Evolutionary conservation across 2,888 invertebrate species (phyloP).

Genomic region (Drosophila koepferae): DNA sequence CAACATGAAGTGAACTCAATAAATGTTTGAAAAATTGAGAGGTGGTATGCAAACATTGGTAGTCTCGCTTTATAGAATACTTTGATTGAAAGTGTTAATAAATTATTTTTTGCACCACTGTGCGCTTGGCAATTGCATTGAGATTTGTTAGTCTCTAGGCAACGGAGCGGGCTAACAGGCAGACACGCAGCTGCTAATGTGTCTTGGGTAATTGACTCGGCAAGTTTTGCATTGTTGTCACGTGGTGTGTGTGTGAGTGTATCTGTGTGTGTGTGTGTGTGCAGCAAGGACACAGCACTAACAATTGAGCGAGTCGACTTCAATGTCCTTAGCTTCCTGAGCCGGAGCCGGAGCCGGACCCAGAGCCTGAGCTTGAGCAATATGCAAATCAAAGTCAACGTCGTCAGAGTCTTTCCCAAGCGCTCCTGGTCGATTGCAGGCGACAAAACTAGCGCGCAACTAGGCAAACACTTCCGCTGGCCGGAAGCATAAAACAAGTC

Average conservation of each 20-base stretch:
- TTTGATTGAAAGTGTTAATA: not conserved
- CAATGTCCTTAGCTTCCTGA: conserved; percentile 30
- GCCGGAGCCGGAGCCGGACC: conserved; percentile 27
- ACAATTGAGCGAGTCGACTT: conserved; percentile 20
- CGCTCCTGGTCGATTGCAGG: conserved; percentile 50
- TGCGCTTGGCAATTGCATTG: conserved; percentile 60
- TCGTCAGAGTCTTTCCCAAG: conserved; percentile 35
- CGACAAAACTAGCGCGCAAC: conserved; percentile 79
- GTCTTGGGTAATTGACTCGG: conserved; percentile 77
- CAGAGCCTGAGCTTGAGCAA: conserved; percentile 41
- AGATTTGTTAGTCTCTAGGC: conserved; percentile 58
- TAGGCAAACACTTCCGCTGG: conserved; percentile 82
- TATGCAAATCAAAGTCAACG: conserved; percentile 73
- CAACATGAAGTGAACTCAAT: not conserved
- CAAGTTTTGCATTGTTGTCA: conserved; percentile 78
- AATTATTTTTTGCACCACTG: conserved; percentile 21
- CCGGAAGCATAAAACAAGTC: conserved; percentile 83
- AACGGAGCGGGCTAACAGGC: conserved; percentile 13
- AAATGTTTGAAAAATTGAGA: not conserved
- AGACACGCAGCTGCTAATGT: conserved; percentile 73
- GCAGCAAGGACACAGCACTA: conserved; percentile 10
- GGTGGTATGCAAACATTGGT: not conserved
- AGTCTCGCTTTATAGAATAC: too few relatives aligned
- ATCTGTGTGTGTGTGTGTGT: conserved; percentile 12
- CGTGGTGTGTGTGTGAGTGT: conserved; percentile 51